Conservation (phyloP, 2,113 vertebrate genomes). For the Scytalopus superciliaris region DNA sequence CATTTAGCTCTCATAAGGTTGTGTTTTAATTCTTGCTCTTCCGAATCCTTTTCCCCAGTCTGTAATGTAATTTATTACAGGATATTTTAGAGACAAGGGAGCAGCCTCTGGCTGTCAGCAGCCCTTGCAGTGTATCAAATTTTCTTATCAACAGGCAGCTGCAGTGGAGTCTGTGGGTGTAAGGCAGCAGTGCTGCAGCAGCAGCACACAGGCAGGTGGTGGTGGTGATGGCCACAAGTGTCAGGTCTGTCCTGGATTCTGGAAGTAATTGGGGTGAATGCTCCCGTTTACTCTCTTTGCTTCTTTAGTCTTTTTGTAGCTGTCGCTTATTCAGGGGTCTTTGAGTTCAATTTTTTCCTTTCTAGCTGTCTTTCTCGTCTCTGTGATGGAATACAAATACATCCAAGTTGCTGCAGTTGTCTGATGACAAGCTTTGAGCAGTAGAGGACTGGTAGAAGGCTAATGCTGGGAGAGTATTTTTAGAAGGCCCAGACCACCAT, state of each 20-base stretch:
- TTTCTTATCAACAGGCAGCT: conserved; percentile 45
- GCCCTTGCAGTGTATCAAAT: conserved; percentile 7
- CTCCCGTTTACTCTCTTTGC: not conserved
- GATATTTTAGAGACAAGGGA: conserved; percentile 34
- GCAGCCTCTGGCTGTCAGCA: conserved; percentile 34
- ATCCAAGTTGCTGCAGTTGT: not conserved
- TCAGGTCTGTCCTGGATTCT: not conserved
- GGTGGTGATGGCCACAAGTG: rapidly evolving
- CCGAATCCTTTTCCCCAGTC: conserved; percentile 1
- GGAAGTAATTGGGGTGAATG: not conserved
- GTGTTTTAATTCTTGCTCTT: conserved; percentile 33
- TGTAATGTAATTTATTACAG: conserved; percentile 50
- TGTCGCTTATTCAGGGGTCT: not conserved
- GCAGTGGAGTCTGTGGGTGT: not conserved
- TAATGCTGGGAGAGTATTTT: not conserved
- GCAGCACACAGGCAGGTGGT: not conserved
- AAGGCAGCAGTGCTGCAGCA: not conserved
- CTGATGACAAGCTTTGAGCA: not conserved
- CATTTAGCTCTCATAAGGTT: conserved; percentile 57
- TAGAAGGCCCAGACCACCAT: not conserved
- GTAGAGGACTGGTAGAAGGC: not conserved
- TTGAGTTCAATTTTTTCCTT: not conserved
- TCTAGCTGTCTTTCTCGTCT: not conserved
- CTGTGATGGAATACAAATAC: not conserved
- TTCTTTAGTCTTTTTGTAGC: not conserved